Evolutionary conservation across 2,113 vertebrate species (phyloP), one percentile per base, ranked within the genome.

Genomic region (Ochotona curzoniae): DNA sequence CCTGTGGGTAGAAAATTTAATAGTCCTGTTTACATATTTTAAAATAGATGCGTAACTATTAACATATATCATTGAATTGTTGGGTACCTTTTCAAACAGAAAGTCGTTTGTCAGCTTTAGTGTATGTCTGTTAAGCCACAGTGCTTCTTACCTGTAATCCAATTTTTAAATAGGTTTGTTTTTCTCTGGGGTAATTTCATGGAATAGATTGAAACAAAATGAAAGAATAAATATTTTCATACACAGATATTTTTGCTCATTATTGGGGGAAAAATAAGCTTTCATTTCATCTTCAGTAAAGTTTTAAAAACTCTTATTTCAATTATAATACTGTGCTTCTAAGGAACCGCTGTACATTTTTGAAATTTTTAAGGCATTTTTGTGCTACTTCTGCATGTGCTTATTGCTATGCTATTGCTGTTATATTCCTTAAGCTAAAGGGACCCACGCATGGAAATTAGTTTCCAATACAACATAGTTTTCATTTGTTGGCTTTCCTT

Each of bases 201-300:
- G 44, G 85, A 81, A 85, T 83, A 87, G 84, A 6, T 67, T 75
- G 60, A 87, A 49, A 35, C 35, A 87, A 87, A 86, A 57, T 92
- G 61, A 71, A 47, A 92, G 15, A 89, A 26, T 89, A 83, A 92
- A 51, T 73, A 32, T 94, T 92, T 92, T 32, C 4, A 73, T 61
- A 83, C 47, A 78, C 38, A 83, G n/a, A 93, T 90, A 74, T 89
- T 66, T 28, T 70, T 35, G n/a, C 70, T 87, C 61, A 28, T 88
- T 54, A 74, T 78, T 79, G 84, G 35, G 66, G 44, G 67, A 20
- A 66, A 67, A 44, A 54, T 14, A 75, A 90, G 61, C 18, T 79
- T 84, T 35, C 7, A 26, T 85, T 4, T 21, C 87, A 14, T 79
- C n/a, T 15, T 83, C 28, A 18, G 6, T 47, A 28, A 78, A 44